Conservation (phyloP, 2,888 invertebrate species). For the Sialis lutaria region DNA sequence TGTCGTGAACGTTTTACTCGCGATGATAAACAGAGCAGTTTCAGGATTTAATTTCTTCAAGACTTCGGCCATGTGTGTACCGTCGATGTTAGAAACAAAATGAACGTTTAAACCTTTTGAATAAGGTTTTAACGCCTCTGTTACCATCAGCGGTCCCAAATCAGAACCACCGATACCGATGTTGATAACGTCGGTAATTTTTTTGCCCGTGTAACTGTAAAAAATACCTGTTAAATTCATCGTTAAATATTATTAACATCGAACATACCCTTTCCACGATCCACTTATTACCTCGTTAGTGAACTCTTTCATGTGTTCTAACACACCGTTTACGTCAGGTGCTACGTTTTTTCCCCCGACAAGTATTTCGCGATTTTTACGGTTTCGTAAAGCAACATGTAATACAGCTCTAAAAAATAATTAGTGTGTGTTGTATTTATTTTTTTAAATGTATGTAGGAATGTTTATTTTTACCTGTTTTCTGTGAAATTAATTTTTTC, state of each 20-base stretch:
- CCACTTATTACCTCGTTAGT: conserved; percentile 56
- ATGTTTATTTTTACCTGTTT: conserved; percentile 27
- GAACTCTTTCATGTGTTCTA: conserved; percentile 91
- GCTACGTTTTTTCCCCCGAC: conserved; percentile 83
- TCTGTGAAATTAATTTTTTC: conserved; percentile 96
- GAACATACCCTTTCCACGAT: conserved; percentile 43
- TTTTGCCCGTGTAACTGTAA: conserved; percentile 67
- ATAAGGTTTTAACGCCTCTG: conserved; percentile 89
- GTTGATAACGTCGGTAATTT: conserved; percentile 94
- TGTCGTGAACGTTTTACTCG: conserved; percentile 98
- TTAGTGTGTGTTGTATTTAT: not conserved
- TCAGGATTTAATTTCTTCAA: conserved; percentile 80
- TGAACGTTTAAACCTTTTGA: conserved; percentile 74
- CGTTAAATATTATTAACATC: conserved; percentile 2
- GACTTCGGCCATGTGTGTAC: conserved; percentile 91
- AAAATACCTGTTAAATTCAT: conserved; percentile 3
- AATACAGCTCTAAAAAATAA: conserved; percentile 56
- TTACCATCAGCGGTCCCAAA: conserved; percentile 97
- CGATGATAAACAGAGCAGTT: conserved; percentile 93
- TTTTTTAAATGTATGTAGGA: not conserved
- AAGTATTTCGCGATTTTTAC: conserved; percentile 56
- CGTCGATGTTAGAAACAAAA: conserved; percentile 98
- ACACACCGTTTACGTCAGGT: conserved; percentile 79
- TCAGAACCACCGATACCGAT: conserved; percentile 99
- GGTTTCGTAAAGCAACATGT: conserved; percentile 85